Conservation (phyloP, 2,888 invertebrate species). For the Crematogaster levior region DNA sequence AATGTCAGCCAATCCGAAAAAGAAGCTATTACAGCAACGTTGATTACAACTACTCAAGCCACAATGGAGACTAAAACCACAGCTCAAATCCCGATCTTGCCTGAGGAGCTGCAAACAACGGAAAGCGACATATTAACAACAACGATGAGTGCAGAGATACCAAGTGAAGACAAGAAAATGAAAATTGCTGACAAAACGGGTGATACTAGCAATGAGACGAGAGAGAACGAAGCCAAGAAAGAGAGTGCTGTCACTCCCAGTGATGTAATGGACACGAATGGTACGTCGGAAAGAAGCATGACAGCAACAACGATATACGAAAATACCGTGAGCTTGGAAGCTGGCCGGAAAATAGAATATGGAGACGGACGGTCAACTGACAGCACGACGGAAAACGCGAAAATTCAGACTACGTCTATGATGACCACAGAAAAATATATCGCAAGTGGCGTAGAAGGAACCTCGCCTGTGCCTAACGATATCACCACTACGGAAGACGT, state of each 20-base stretch:
- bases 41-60: slow-evolving; percentile 64
- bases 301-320: slow-evolving; percentile 27
- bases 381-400: slow-evolving; percentile 40
- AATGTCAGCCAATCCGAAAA: slow-evolving; percentile 42
- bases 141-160: slow-evolving; percentile 51
- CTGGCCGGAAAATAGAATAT: background rate
- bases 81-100: slow-evolving; percentile 81
- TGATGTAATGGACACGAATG: slow-evolving; percentile 9
- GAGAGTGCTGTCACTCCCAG: background rate
- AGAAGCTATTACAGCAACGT: slow-evolving; percentile 59
- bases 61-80: slow-evolving; percentile 80
- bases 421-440: slow-evolving; percentile 29
- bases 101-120: slow-evolving; percentile 82
- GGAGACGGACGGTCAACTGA: slow-evolving; percentile 30
- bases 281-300: slow-evolving; percentile 7
- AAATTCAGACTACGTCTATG: slow-evolving; percentile 17
- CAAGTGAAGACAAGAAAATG: slow-evolving; percentile 30
- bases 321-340: background rate
- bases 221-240: background rate
- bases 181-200: background rate
- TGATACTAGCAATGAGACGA: background rate
- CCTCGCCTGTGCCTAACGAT: slow-evolving; percentile 15
- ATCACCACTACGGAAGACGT: slow-evolving; percentile 74
- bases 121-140: slow-evolving; percentile 80
- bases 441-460: background rate